phyloP scores from a whole-genome alignment of 2,113 vertebrate genomes.

The Xyrauchen texanus region DNA sequence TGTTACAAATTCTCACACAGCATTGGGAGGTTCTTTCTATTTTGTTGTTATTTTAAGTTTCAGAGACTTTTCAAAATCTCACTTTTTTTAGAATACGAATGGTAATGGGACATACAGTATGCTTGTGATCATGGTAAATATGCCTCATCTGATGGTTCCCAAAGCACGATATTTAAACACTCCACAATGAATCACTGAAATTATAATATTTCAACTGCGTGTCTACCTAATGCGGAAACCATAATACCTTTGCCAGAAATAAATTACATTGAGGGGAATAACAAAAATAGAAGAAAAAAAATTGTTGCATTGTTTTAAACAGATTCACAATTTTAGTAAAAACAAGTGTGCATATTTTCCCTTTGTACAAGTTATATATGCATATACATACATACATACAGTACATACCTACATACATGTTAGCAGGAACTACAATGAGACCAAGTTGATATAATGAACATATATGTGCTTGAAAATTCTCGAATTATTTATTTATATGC shows the following conservation, averaged over 20 bases:
- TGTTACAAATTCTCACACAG: too few species aligned
- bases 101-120: neutral
- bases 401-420: slow-evolving; percentile 34
- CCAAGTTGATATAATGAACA: neutral
- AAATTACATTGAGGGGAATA: slow-evolving; percentile 53
- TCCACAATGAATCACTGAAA: slow-evolving; percentile 32
- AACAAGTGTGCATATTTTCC: slow-evolving; percentile 53
- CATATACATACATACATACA: slow-evolving; percentile 38
- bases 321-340: slow-evolving; percentile 57
- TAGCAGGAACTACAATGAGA: slow-evolving; percentile 25
- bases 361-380: slow-evolving; percentile 54
- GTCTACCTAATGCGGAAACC: slow-evolving; percentile 26
- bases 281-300: slow-evolving; percentile 40
- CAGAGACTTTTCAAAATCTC: neutral
- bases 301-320: slow-evolving; percentile 50
- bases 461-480: slow-evolving; percentile 9
- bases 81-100: neutral
- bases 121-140: neutral
- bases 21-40: neutral
- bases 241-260: slow-evolving; percentile 34
- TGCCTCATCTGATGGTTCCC: neutral
- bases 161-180: slow-evolving; percentile 44
- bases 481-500: slow-evolving; percentile 7
- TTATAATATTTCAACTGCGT: slow-evolving; percentile 28
- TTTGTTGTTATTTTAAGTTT: neutral